phyloP scores from a whole-genome alignment of 2,113 vertebrate genomes.

The Eublepharis macularius region DNA sequence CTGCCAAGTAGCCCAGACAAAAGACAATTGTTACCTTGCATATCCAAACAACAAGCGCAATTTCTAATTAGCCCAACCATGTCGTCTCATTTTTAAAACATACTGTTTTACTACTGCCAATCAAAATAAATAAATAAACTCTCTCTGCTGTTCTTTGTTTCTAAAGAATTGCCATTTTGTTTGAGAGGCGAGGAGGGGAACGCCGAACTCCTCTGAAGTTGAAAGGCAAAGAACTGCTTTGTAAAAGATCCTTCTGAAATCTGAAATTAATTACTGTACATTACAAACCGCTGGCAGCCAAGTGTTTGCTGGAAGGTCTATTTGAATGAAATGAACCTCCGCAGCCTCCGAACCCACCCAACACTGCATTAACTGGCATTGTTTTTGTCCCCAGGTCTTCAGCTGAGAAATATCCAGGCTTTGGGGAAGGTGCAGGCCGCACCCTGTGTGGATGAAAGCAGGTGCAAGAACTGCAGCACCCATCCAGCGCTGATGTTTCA shows the following conservation, averaged over 20 bases:
- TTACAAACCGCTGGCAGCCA: conserved; percentile 27
- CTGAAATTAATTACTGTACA: conserved; percentile 43
- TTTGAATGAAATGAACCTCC: background rate
- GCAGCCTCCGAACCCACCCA: background rate
- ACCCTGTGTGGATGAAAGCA: too few species aligned
- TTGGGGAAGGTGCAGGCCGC: background rate
- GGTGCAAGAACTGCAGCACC: too few species aligned
- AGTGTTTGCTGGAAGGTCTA: conserved; percentile 24
- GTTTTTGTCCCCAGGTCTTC: background rate
- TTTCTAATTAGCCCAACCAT: conserved; percentile 36
- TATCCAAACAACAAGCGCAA: conserved; percentile 19
- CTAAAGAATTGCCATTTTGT: background rate
- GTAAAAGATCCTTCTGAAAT: conserved; percentile 23
- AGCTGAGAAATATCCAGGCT: background rate
- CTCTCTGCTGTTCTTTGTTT: background rate
- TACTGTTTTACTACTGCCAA: background rate
- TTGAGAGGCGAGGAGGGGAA: conserved; percentile 14
- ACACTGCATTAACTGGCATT: background rate
- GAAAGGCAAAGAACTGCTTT: background rate
- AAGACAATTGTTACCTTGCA: background rate
- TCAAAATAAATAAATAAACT: too few species aligned
- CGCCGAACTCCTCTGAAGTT: conserved; percentile 9
- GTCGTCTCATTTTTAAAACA: conserved; percentile 6
- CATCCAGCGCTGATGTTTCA: too few species aligned
- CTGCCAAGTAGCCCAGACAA: conserved; percentile 18